Evolutionary conservation across 2,797 vertebrate genomes (phyloP).

Genomic region (Phataginus tricuspis): DNA sequence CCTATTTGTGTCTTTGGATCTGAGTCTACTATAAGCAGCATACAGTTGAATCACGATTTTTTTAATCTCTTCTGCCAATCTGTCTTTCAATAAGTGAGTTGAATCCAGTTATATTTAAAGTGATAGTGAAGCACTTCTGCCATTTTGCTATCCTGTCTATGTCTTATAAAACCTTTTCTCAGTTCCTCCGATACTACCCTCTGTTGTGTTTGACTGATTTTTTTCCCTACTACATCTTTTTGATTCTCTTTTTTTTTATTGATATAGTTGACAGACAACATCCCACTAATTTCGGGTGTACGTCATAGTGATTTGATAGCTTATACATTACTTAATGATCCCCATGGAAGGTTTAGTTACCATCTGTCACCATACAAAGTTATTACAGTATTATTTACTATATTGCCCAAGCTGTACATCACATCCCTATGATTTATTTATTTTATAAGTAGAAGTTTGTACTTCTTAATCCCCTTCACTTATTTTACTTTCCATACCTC

Average conservation of each 20-base stretch:
- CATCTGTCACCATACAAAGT: too few species aligned
- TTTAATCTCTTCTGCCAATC: neutral
- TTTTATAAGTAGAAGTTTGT: too few species aligned
- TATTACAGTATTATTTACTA: too few species aligned
- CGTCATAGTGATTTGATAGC: too few species aligned
- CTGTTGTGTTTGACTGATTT: neutral
- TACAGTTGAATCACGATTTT: neutral
- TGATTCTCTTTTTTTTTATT: neutral
- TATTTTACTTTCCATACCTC: too few species aligned
- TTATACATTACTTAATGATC: too few species aligned
- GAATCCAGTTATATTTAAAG: neutral
- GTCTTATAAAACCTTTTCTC: neutral
- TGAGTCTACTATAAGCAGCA: neutral
- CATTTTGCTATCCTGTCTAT: neutral
- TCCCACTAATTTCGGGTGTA: too few species aligned
- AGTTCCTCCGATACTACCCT: neutral
- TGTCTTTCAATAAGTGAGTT: neutral
- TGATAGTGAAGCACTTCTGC: neutral
- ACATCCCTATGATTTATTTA: too few species aligned
- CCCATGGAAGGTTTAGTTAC: too few species aligned
- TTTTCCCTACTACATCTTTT: neutral
- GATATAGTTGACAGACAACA: too few species aligned
- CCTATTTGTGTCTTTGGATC: neutral
- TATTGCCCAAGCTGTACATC: too few species aligned
- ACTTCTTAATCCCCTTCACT: too few species aligned